Evolutionary conservation across 2,888 invertebrate species (phyloP), one percentile per base, ranked within the genome.

Genomic region (Leptopterna dolabrata): DNA sequence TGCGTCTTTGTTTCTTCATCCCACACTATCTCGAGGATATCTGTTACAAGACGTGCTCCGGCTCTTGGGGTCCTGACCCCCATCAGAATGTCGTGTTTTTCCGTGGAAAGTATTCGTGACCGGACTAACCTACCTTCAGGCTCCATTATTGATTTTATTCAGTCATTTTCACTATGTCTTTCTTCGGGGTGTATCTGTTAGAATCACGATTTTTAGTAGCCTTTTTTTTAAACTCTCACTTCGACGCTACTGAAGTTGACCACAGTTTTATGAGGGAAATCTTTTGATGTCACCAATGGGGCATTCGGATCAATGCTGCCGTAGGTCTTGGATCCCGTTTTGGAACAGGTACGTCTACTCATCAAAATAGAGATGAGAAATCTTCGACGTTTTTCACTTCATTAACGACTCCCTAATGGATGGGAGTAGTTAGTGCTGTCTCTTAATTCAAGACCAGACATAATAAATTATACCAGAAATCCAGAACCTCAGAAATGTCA

Each of bases 91-190:
- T 81, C 81, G 81, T 81, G 81, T 81, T 55, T 81, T 55, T 27
- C 63, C 36, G 30, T 51, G 81, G 51, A 47, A 29, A 78, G 78
- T 29, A 4, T 30, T 81, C 81, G 81, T 81, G 81, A 81, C 81
- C 24, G 30, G 55, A 81, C 30, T 81, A 81, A 81, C 81, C 81
- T 51, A 81, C 47, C 81, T 81, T 55, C 27, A 81, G 27, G 19
- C 81, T 30, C 55, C 81, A 81, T 81, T 81, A 81, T 81, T 81
- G 81, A 81, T 81, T 81, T 81, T 81, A 29, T 81, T 81, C 81
- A 55, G 81, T 81, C 47, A 81, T 81, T 81, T 81, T 51, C 81
- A 51, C 81, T 47, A 29, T 13, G 51, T 19, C 30, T 51, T 81
- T 55, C 55, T 27, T 51, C 55, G 16, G 55, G 27, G 36, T n/a